phyloP scores from a whole-genome alignment of 30 jellyfish, hydroid and myxozoan genomes.

The Hydractinia echinata region DNA sequence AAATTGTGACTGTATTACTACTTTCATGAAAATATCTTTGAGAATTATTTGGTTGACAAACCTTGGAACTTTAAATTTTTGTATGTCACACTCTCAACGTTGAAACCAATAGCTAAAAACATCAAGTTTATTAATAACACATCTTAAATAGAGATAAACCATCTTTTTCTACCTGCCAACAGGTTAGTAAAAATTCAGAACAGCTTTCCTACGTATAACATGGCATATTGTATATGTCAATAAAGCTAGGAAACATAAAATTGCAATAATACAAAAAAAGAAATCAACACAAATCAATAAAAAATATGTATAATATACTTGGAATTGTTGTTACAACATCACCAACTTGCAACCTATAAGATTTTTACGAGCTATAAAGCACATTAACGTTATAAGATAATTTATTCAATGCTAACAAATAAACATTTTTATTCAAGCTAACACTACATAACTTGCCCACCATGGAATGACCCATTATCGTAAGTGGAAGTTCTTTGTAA shows the following conservation, averaged over 20 bases:
- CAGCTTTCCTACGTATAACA: background rate
- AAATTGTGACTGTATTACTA: no score
- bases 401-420: background rate
- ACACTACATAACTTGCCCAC: no score
- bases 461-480: no score
- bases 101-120: constrained; percentile 85
- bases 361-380: background rate
- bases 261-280: background rate
- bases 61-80: constrained; percentile 93
- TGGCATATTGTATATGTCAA: background rate
- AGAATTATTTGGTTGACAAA: background rate
- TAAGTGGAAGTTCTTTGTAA: no score
- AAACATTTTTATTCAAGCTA: no score
- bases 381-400: background rate
- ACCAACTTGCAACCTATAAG: constrained; percentile 84
- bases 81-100: constrained; percentile 92
- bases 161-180: background rate
- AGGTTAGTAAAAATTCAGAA: background rate
- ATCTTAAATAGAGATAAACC: background rate
- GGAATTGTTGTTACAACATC: constrained; percentile 98
- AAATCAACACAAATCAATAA: background rate
- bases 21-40: no score
- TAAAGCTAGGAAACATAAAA: background rate
- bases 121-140: background rate
- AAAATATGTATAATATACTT: constrained; percentile 39